Evolutionary conservation across 1,140 invertebrate genomes (phyloP), one percentile per base, ranked within the genome.

Genomic region (Orchesella cincta): DNA sequence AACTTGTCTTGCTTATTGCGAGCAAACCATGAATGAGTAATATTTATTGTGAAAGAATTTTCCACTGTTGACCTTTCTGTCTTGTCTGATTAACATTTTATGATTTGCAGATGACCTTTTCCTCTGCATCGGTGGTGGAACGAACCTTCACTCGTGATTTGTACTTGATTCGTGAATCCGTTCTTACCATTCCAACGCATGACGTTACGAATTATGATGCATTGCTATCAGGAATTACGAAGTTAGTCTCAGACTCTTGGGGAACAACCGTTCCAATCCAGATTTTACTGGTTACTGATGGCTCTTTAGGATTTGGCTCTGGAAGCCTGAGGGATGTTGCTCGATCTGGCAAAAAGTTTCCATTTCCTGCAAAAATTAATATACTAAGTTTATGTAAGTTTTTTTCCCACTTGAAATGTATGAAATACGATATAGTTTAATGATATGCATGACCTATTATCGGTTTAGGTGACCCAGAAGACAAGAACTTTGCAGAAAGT

Each of bases 191-290:
- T 12, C 92, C 94, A 81, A 91, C 93, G 83, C 92, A 90, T 85
- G 94, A 95, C 81, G 93, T 93, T 85, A 94, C 94, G 3, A 92
- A 90, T 83, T 89, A 95, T 77, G 91, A 94, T 83, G 89, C 89
- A 26, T 93, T 91, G 20, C 85, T 96, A 1, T 88, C 90, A 82
- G 92, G 91, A 57, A 89, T 94, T 1, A 92, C 91, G 83, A 90
- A 90, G 84, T 84, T 93, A 67, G 88, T 96, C 18, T 86, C 93
- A 31, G 90, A 90, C 75, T 93, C 95, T 86, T 97, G 94, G 94
- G 93, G 93, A 28, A 91, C 90, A 82, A 89, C 91, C 78, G 92
- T 91, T 52, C 90, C 92, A 74, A 67, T 62, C 80, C 75, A 54
- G 89, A 86, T 91, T 46, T 85, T 93, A 67, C 83, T 95, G 79